Conservation (phyloP, 92 coral and sea anemone genomes). For the Parazoanthus swiftii region DNA sequence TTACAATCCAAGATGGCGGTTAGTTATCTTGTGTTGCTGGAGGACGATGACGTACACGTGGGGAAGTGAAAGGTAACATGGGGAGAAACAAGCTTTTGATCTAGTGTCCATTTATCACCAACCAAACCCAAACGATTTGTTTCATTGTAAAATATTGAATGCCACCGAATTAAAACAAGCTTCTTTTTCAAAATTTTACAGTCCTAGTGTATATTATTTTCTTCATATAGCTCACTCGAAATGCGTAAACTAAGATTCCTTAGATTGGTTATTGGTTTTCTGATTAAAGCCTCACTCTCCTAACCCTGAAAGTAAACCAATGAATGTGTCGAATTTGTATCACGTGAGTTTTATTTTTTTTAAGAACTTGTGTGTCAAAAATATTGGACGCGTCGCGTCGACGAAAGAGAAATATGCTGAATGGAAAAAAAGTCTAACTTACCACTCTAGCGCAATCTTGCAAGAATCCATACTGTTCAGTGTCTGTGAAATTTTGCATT, state of each 20-base stretch:
- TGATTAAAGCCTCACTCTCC: slow-evolving; percentile 40
- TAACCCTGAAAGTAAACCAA: slow-evolving; percentile 23
- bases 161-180: background rate
- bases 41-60: slow-evolving; percentile 95
- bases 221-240: background rate
- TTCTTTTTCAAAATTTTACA: background rate
- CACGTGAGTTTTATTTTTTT: slow-evolving; percentile 21
- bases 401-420: too few species aligned
- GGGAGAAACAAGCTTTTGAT: slow-evolving; percentile 53
- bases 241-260: background rate
- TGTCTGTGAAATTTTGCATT: too few species aligned
- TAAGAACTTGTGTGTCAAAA: too few species aligned
- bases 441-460: too few species aligned
- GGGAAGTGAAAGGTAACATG: slow-evolving; percentile 52
- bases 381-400: too few species aligned
- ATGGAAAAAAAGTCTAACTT: too few species aligned
- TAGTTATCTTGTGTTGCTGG: slow-evolving; percentile 59
- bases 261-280: background rate
- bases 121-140: background rate
- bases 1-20: slow-evolving; percentile 92
- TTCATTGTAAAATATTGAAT: background rate
- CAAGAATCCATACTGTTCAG: too few species aligned
- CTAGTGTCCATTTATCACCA: slow-evolving; percentile 3
- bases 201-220: background rate
- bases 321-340: background rate